Conservation (phyloP, 2,888 invertebrate species). For the Phymatocera aterrima region DNA sequence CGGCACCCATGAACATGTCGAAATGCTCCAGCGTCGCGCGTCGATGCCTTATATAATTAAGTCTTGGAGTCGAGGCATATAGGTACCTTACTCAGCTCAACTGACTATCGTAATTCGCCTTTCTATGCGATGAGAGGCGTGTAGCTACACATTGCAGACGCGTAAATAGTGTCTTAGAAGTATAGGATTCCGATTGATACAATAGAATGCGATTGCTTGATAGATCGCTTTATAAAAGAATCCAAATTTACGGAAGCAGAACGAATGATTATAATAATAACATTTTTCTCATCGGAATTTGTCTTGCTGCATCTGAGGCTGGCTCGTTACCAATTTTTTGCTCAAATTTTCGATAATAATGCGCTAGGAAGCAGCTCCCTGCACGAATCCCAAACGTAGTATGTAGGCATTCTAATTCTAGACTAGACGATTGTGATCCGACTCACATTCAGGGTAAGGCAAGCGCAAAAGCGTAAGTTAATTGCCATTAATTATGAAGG, state of each 20-base stretch:
- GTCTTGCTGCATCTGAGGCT: no score
- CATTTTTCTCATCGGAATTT: not conserved
- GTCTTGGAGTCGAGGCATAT: constrained; percentile 12
- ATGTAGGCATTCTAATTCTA: not conserved
- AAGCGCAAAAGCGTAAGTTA: constrained; percentile 11
- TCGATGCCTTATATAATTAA: constrained; percentile 34
- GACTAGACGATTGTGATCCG: constrained; percentile 3
- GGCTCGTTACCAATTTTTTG: not conserved
- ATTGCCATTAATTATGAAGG: constrained; percentile 20
- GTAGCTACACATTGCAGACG: not conserved
- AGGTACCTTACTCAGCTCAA: no score
- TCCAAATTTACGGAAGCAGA: no score
- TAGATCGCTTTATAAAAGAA: no score
- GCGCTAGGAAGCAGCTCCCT: not conserved
- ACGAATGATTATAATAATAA: not conserved
- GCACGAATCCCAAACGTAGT: not conserved
- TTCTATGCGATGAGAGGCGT: not conserved
- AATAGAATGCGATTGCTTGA: not conserved
- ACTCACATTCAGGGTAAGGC: constrained; percentile 21
- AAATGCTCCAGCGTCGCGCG: constrained; percentile 22
- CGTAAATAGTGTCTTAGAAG: not conserved
- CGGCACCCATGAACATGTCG: constrained; percentile 7
- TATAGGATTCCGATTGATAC: not conserved
- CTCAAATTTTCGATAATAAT: not conserved
- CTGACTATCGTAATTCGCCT: constrained; percentile 9